These are phyloP conservation scores for Tanaodytes sp. DNA, from an alignment of 2,888 invertebrate genomes.

Conservation along the genomic window DNA sequence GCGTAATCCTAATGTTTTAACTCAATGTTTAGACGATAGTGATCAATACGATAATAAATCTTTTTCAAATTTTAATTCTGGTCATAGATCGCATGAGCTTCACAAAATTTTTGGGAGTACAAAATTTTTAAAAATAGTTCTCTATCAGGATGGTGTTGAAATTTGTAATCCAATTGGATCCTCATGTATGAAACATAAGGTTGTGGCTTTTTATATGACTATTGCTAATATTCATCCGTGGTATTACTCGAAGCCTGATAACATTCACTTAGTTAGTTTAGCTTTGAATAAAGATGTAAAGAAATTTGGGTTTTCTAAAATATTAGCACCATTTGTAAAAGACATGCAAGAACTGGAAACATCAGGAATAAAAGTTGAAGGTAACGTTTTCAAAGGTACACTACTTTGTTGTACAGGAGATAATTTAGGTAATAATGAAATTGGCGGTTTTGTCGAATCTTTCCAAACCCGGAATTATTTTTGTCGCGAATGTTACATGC, in stretches of 20 bases:
- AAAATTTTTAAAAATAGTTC: conserved; percentile 16
- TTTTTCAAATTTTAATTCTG: conserved; percentile 20
- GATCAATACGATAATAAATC: conserved; percentile 9
- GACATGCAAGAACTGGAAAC: conserved; percentile 46
- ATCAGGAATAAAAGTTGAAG: conserved; percentile 23
- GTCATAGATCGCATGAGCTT: conserved; percentile 17
- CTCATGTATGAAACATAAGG: conserved; percentile 19
- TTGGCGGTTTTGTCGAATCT: conserved; percentile 54
- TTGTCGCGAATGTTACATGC: conserved; percentile 39
- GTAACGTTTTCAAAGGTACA: conserved; percentile 14
- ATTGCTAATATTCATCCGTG: conserved; percentile 19
- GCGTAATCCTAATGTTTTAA: conserved; percentile 21
- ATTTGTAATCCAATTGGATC: conserved; percentile 26
- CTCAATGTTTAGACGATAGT: conserved; percentile 16
- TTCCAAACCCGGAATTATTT: conserved; percentile 41
- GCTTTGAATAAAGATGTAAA: conserved; percentile 25
- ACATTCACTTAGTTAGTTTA: conserved; percentile 21
- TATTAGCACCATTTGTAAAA: conserved; percentile 39
- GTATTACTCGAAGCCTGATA: conserved; percentile 21
- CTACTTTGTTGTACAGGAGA: conserved; percentile 24
- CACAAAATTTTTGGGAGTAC: conserved; percentile 3
- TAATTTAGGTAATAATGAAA: conserved; percentile 30
- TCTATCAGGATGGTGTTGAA: conserved; percentile 25
- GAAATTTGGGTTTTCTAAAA: conserved; percentile 26
- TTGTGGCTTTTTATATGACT: conserved; percentile 20